A percentile compares a stretch with the other conserved stretches of the same genome.
phyloP scores from a whole-genome alignment of 2,797 vertebrate genomes.

The Molossus molossus region DNA sequence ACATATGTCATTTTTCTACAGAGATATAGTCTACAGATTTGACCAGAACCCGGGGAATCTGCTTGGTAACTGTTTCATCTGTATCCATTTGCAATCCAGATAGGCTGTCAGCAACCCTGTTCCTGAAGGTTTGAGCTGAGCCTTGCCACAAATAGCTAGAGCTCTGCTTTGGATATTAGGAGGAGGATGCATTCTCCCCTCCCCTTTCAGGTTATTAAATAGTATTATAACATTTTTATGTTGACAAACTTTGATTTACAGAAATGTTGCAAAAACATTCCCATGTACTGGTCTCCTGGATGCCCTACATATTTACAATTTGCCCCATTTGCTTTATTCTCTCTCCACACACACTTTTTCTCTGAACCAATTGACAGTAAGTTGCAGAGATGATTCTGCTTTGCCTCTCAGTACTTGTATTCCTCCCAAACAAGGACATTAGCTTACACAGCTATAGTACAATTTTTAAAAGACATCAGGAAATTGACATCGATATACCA shows the following conservation, averaged over 20 bases:
- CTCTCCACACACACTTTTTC: background rate
- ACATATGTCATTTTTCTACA: background rate
- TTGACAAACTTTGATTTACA: background rate
- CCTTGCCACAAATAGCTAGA: background rate
- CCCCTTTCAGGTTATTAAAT: background rate
- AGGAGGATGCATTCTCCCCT: background rate
- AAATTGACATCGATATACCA: background rate
- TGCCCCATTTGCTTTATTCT: background rate
- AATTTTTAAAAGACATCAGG: background rate
- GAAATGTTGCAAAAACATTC: background rate
- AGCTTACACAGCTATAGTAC: background rate
- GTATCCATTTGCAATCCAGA: too few species aligned
- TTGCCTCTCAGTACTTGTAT: background rate
- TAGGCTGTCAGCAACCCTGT: background rate
- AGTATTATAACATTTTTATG: background rate
- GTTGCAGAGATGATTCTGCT: background rate
- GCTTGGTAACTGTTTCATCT: background rate
- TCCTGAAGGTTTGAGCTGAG: fast-evolving
- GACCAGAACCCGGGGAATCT: background rate
- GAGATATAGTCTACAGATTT: background rate
- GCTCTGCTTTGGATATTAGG: background rate
- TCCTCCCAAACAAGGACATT: background rate
- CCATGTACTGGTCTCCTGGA: background rate
- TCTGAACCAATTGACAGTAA: background rate
- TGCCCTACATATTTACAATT: background rate